Base-by-base conservation (phyloP, 1,140 invertebrate genomes). In the Pemphigus obesinymphae region DNA sequence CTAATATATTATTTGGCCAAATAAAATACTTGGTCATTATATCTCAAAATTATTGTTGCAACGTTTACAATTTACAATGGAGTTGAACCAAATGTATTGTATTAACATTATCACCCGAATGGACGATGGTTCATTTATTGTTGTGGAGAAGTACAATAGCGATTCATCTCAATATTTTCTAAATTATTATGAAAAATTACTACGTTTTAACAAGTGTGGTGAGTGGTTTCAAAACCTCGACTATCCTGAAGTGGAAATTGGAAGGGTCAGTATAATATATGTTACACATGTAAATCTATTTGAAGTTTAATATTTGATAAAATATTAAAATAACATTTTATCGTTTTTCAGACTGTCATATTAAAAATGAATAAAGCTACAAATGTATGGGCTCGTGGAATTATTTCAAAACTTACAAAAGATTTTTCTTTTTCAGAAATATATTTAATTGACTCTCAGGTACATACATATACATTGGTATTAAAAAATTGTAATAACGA, bases 391-490 rank as follows among this genome's bases (percentile, higher is more conserved):
- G 31, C 20, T 0, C 72, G 72, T 1, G 50, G 72, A n/a, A 75
- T 75, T n/a, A 75, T 75, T 34, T 53, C 72, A 53, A 75, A 53
- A 17, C 1, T 26, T 29, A 0, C 5, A 8, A 7, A 8, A 11
- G 8, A 31, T 6, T 11, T 20, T 6, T 29, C 4, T 3, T 10
- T 1, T 3, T 48, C 48, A 6, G 29, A 75, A 55, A n/a, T 75
- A 53, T 75, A 75, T 55, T 75, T 75, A 34, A 75, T 75, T 10
- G 72, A 75, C 45, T 53, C 8, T n/a, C 72, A 75, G 72, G 72
- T 75, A 75, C 15, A n/a, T 72, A 15, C 26, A 45, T 72, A 31
- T 2, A 48, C 5, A 45, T 72, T 73, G 11, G 1, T 26, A 48
- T 26, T n/a, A n/a, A n/a, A n/a, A n/a, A n/a, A n/a, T n/a, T n/a